phyloP scores from a whole-genome alignment of 2,797 vertebrate genomes.

The Phyllotis vaccarum region DNA sequence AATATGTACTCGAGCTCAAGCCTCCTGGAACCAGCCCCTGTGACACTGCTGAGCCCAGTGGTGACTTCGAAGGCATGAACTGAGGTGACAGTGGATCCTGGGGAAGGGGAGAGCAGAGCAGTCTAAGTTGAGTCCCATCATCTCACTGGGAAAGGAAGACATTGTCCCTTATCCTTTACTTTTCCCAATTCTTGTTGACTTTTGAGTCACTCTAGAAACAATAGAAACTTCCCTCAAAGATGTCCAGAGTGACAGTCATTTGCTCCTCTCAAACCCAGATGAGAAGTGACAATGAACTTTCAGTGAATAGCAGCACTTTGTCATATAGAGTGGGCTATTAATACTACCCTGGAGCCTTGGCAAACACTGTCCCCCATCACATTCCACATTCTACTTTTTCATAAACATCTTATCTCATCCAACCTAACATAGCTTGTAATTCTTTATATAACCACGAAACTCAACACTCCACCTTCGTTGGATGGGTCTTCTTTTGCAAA shows the following conservation, averaged over 20 bases:
- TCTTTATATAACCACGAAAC: conserved; percentile 81
- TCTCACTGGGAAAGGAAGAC: not conserved
- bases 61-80: not conserved
- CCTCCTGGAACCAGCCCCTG: not conserved
- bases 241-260: conserved; percentile 45
- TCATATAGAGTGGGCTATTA: conserved; percentile 70
- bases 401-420: conserved; percentile 83
- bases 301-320: conserved; percentile 54
- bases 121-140: accelerated
- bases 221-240: conserved; percentile 56
- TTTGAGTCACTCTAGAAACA: conserved; percentile 69
- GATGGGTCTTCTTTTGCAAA: conserved; percentile 73
- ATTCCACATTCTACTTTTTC: conserved; percentile 71
- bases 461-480: conserved; percentile 79
- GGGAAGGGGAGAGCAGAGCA: accelerated
- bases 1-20: conserved; percentile 30
- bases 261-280: conserved; percentile 57
- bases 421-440: conserved; percentile 80
- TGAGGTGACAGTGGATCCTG: not conserved
- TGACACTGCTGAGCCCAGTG: not conserved
- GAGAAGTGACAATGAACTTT: conserved; percentile 64
- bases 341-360: conserved; percentile 74
- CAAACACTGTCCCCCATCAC: conserved; percentile 20
- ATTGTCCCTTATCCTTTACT: not conserved
- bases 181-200: conserved; percentile 50